Conservation (phyloP, 2,888 invertebrate species). For the Drosophila peninsularis region DNA sequence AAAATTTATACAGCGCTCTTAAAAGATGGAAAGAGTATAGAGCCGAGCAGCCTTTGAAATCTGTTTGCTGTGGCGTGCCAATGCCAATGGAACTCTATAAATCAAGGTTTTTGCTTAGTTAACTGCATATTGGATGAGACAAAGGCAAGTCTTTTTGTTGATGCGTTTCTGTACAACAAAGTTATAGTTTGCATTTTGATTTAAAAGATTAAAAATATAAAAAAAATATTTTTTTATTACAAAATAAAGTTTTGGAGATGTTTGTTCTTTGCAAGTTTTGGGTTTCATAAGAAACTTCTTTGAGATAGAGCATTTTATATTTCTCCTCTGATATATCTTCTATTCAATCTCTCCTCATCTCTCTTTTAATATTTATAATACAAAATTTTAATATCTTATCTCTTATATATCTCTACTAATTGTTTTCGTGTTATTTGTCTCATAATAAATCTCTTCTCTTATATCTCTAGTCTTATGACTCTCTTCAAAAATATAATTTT, state of each 20-base stretch:
- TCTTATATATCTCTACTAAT: neutral
- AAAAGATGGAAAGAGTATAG: slow-evolving; percentile 7
- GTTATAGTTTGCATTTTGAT: neutral
- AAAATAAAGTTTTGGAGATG: neutral
- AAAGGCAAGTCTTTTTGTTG: neutral
- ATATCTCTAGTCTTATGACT: neutral
- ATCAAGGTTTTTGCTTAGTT: neutral
- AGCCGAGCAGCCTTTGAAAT: neutral
- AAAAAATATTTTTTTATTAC: neutral
- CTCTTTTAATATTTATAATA: too few relatives aligned
- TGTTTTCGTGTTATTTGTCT: too few relatives aligned
- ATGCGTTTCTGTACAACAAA: too few relatives aligned
- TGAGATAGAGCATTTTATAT: neutral
- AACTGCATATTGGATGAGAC: slow-evolving; percentile 2
- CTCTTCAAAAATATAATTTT: too few relatives aligned
- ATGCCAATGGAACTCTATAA: neutral
- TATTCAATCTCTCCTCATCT: too few relatives aligned
- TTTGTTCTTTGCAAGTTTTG: too few relatives aligned
- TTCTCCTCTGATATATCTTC: neutral
- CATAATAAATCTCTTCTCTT: neutral
- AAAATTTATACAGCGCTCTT: slow-evolving; percentile 34
- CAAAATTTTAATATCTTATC: too few relatives aligned
- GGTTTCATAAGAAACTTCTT: neutral
- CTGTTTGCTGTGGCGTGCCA: neutral
- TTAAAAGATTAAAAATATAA: neutral